Base-by-base conservation (phyloP, 2,797 vertebrate species). In the Gambusia yucatana region DNA sequence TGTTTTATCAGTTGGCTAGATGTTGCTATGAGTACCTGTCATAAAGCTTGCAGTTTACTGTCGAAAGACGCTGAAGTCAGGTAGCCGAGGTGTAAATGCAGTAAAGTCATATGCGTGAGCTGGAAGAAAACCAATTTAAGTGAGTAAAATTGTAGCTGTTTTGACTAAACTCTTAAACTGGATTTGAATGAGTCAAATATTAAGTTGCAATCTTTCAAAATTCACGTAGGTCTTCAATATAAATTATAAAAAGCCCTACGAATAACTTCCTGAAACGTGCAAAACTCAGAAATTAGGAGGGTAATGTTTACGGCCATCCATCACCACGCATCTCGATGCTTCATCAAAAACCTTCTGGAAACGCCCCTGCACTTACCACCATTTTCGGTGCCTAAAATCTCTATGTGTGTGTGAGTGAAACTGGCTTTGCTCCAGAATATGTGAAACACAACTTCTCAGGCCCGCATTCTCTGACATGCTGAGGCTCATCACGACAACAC, bases 381-480 rank as follows among this genome's bases (percentile, higher is more conserved):
- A 43, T n/a, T 74, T 59, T 65, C 61, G 30, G 9, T 55, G 33
- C 33, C 33, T n/a, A 14, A 8, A 46, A 13, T 6, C 20, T 4
- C 36, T 14, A 41, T 4, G 10, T 2, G 44, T 73, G 39, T 11
- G 28, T 2, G 17, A 71, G 73, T 76, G 43, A 70, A 50, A 41
- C 36, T 67, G 8, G 25, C 28, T 79, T 50, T 72, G 30, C 81
- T 85, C 74, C 9, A n/a, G 82, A 82, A 82, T 85, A 88, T 89
- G 84, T 87, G 82, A 84, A 84, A 82, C 75, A 47, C 80, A 74
- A 86, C 3, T 83, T 77, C 75, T 82, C 82, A 41, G 46, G 22
- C 20, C 72, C 72, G 65, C 91, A 93, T 94, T 93, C 92, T 91
- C 86, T 85, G 85, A 93, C 92, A 92, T 87, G 92, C 85, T 0